Evolutionary conservation across 2,113 vertebrate genomes (phyloP).

Genomic region (Eulacestoma nigropectus): DNA sequence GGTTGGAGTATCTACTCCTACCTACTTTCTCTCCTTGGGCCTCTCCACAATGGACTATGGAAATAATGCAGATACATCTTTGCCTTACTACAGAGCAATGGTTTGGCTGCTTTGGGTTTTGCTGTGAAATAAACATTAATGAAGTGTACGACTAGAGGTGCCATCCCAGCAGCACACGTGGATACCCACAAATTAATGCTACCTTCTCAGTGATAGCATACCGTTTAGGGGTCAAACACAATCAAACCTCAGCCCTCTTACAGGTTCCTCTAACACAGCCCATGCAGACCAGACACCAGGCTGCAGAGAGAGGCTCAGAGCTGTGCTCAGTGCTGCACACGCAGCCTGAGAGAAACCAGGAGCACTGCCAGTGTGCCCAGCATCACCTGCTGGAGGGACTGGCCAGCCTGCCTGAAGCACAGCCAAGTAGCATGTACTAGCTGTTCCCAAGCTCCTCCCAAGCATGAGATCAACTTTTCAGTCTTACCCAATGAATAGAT

Average conservation of each 20-base stretch:
- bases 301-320: not conserved
- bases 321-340: not conserved
- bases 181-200: not conserved
- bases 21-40: not conserved
- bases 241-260: not conserved
- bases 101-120: not conserved
- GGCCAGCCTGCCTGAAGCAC: not conserved
- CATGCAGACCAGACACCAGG: not conserved
- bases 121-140: not conserved
- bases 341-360: not conserved
- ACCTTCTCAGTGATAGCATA: not conserved
- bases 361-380: not conserved
- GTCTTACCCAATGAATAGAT: not conserved
- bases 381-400: not conserved
- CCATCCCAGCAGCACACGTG: not conserved
- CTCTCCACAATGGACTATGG: not conserved
- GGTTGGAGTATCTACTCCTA: not conserved
- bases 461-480: not conserved
- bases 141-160: not conserved
- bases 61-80: not conserved
- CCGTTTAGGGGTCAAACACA: not conserved
- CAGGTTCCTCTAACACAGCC: not conserved
- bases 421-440: not conserved
- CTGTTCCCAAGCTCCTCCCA: constrained; percentile 17
- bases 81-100: not conserved